Evolutionary conservation across 1,140 invertebrate species (phyloP).

Genomic region (Bombus picipes): DNA sequence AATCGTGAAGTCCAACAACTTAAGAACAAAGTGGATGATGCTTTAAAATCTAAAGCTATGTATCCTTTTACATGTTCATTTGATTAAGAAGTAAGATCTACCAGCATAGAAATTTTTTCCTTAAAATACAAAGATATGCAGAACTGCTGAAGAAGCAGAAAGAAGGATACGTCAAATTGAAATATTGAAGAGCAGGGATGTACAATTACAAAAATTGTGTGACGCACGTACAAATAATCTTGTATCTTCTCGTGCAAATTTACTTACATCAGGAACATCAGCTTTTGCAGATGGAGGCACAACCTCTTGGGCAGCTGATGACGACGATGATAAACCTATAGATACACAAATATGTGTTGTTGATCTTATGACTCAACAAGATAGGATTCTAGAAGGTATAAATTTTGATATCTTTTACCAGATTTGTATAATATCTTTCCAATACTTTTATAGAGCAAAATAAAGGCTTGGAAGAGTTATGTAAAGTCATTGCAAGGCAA

Average conservation of each 20-base stretch:
- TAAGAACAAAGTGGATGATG: slow-evolving; percentile 83
- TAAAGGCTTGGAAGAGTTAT: slow-evolving; percentile 88
- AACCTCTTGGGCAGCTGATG: slow-evolving; percentile 79
- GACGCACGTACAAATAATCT: slow-evolving; percentile 77
- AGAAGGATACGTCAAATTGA: slow-evolving; percentile 85
- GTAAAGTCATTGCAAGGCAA: slow-evolving; percentile 89
- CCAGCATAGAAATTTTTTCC: slow-evolving; percentile 45
- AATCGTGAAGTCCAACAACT: slow-evolving; percentile 85
- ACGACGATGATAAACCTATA: slow-evolving; percentile 72
- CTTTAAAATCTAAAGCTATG: slow-evolving; percentile 81
- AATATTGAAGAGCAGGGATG: slow-evolving; percentile 83
- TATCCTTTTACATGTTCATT: slow-evolving; percentile 79
- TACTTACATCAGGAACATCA: slow-evolving; percentile 70
- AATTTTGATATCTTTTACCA: neutral
- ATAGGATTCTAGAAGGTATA: slow-evolving; percentile 73
- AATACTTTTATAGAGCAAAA: slow-evolving; percentile 87
- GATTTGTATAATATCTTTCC: slow-evolving; percentile 25
- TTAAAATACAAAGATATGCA: slow-evolving; percentile 73
- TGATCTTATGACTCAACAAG: slow-evolving; percentile 74
- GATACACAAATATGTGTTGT: slow-evolving; percentile 69
- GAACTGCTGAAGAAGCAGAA: slow-evolving; percentile 85
- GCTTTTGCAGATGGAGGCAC: slow-evolving; percentile 81
- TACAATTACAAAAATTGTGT: slow-evolving; percentile 84
- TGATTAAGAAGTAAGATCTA: neutral
- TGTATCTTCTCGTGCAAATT: slow-evolving; percentile 61